A percentile compares a stretch with the other conserved stretches of the same genome.
Conservation (phyloP, 2,113 vertebrate species). For the Canis aureus region DNA sequence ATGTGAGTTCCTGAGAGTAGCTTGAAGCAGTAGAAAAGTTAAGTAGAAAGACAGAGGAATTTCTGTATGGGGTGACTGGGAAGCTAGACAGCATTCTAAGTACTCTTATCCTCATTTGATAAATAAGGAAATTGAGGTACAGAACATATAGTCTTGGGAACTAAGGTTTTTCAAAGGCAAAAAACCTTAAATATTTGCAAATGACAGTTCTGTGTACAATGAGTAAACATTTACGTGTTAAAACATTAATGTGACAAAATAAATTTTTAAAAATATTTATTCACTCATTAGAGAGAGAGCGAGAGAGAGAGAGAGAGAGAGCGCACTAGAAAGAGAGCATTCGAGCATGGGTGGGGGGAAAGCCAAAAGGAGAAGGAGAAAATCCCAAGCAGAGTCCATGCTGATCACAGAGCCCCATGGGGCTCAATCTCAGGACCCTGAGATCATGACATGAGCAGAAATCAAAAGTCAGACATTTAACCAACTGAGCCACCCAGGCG, state of each 20-base stretch:
- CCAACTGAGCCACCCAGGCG: not conserved
- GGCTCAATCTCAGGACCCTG: not conserved
- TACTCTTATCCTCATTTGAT: constrained; percentile 16
- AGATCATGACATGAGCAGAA: not conserved
- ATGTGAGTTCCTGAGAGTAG: not conserved
- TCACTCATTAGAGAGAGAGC: not conserved
- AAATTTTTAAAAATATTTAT: not conserved
- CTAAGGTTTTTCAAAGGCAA: constrained; percentile 25
- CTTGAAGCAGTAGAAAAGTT: constrained; percentile 35
- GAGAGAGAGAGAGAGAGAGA: not conserved
- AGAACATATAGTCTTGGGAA: not conserved
- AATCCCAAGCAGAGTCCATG: not conserved
- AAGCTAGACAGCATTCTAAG: not conserved
- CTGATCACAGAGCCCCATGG: not conserved
- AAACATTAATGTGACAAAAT: constrained; percentile 41
- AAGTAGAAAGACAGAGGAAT: not conserved
- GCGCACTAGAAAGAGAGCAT: not conserved
- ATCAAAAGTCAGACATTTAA: not conserved
- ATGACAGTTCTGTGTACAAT: not conserved
- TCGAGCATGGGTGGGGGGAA: not conserved
- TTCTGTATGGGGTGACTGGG: not conserved
- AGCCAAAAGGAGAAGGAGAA: not conserved
- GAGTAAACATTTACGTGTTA: constrained; percentile 37
- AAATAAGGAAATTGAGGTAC: constrained; percentile 29
- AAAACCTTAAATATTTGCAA: constrained; percentile 15